Evolutionary conservation across 2,888 invertebrate genomes (phyloP), one percentile per base, ranked within the genome.

Genomic region (Campaea margaritaria): DNA sequence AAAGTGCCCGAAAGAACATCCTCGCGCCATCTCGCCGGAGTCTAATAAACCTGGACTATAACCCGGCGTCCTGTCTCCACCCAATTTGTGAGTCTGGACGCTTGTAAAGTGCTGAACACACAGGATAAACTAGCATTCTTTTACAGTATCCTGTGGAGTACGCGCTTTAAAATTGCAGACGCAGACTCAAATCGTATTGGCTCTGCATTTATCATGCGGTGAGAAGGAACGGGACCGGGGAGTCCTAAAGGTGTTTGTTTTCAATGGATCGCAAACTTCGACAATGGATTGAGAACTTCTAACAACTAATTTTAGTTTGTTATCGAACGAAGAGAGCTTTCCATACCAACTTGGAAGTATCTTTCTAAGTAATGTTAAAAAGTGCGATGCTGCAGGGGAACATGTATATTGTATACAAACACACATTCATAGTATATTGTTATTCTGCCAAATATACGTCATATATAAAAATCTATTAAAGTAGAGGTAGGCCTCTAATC

Each of bases 71-170:
- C 14, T 27, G 38, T 60, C 60, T 51, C 41, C 60, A 51, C 55
- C 55, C 60, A 56, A 61, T 61, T 61, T 61, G 60, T 39, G 55
- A 60, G 50, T 44, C 49, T 52, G 55, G 50, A 51, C 43, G 51
- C 46, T 28, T 42, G 50, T 56, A 51, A 61, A 61, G 55, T 55
- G 55, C 55, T 61, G 60, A 61, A 61, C 56, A 48, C 39, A 61
- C 55, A 48, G 44, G 51, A 61, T 56, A 61, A 47, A 56, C 60
- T 56, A 56, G 60, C 47, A 43, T 60, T 54, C 54, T 50, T 53
- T 39, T 14, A 15, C 46, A 41, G 43, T 15, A 49, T 41, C 54
- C 50, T 41, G 47, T 38, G 42, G 52, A 14, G 38, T 9, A 31
- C 12, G 14, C 11, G 28, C 34, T 38, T 47, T 52, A 47, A 42